Evolutionary conservation across 2,888 invertebrate species (phyloP), one percentile per base, ranked within the genome.

Genomic region (Metallyticus violacea): DNA sequence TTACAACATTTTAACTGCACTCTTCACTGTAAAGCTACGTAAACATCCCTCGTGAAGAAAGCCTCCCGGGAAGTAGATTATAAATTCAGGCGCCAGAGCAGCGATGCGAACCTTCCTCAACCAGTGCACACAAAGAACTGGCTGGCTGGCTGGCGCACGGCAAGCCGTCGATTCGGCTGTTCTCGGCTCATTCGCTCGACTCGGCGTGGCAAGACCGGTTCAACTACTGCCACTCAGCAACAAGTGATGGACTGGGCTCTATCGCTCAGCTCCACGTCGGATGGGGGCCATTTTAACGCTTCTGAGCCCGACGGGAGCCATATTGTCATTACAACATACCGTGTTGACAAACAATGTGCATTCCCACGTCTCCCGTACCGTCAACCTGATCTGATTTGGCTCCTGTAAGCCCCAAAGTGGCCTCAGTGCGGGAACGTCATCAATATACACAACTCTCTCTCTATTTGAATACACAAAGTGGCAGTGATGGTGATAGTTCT

Each of bases 121-220:
- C 76, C 15, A 82, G 27, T 26, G 40, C 82, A 82, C 82, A 82
- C 82, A 82, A 82, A 82, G 82, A 76, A 82, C 82, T 82, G 82
- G 27, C 81, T 26, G 81, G 40, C 7, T 62, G 40, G 40, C 40
- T 9, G 15, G 22, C 40, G 40, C 15, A 9, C 3, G 22, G 40
- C 40, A 9, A 22, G 9, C 40, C 15, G 2, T 62, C 15, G 40
- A 22, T 22, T 62, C 40, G 40, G 40, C 40, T 15, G 3, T 62
- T 62, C 26, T 26, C 26, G 26, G 40, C 30, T 25, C 81, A 40
- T 62, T 81, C 30, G 81, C 22, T 62, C 40, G 40, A 22, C 40
- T 62, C 76, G 82, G 62, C 62, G 81, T 30, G 81, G 28, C 29
- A 26, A 28, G 27, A 79, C 79, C 79, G 27, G 79, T 79, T 79